Conservation (phyloP, 1,140 invertebrate species). For the Drosophila punjabiensis region DNA sequence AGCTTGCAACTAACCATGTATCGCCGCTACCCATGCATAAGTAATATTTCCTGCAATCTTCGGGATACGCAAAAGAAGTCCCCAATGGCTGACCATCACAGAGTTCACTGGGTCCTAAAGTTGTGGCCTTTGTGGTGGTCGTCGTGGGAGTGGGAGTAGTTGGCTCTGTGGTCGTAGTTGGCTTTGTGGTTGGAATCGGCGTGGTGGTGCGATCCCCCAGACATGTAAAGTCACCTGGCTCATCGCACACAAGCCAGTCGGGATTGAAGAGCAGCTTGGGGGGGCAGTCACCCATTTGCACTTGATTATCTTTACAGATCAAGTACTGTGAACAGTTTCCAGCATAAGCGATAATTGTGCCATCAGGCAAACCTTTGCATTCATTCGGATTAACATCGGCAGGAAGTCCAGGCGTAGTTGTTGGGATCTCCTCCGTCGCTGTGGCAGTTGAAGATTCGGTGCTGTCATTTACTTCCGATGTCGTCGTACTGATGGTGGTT, state of each 20-base stretch:
- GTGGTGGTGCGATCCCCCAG: constrained; percentile 65
- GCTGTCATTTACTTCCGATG: constrained; percentile 14
- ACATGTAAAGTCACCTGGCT: constrained; percentile 53
- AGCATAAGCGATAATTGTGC: constrained; percentile 50
- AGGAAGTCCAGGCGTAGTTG: constrained; percentile 49
- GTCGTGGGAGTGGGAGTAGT: constrained; percentile 29
- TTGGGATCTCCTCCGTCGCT: constrained; percentile 20
- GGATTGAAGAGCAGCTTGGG: constrained; percentile 60
- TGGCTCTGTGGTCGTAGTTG: constrained; percentile 36
- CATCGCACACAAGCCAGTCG: constrained; percentile 56
- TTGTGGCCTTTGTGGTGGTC: constrained; percentile 34
- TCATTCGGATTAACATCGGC: constrained; percentile 53
- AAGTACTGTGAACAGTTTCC: constrained; percentile 67
- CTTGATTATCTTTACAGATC: constrained; percentile 44
- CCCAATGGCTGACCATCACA: constrained; percentile 35
- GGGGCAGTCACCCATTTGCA: constrained; percentile 49
- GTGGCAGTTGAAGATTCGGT: constrained; percentile 14
- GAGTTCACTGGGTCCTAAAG: constrained; percentile 51
- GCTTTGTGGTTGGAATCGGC: constrained; percentile 31
- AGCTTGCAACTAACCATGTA: constrained; percentile 36
- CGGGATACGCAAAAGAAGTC: constrained; percentile 46
- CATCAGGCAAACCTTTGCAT: constrained; percentile 35
- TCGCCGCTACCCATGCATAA: constrained; percentile 51
- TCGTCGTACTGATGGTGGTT: constrained; percentile 11
- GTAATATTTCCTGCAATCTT: constrained; percentile 63